Evolutionary conservation across 2,797 vertebrate genomes (phyloP).

Genomic region (Gymnocypris eckloni): DNA sequence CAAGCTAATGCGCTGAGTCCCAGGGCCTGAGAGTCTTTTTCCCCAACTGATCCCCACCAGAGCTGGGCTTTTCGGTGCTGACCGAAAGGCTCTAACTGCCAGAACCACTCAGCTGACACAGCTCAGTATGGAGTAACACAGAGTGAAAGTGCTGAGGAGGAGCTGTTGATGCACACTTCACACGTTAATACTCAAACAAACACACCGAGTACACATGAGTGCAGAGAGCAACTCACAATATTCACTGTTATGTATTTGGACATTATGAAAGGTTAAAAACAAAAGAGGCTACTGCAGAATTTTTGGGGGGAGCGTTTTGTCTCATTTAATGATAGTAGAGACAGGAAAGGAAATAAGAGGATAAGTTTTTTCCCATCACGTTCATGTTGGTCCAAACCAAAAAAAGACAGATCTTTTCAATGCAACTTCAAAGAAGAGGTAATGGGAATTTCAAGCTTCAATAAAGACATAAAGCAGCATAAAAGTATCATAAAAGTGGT

Average conservation of each 20-base stretch:
- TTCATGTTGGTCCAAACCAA: not conserved
- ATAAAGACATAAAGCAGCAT: not conserved
- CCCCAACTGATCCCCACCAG: constrained; percentile 49
- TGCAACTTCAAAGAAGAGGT: not conserved
- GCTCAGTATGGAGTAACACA: constrained; percentile 47
- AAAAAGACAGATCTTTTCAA: not conserved
- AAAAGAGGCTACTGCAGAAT: not conserved
- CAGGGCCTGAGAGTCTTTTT: constrained; percentile 37
- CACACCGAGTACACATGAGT: constrained; percentile 2
- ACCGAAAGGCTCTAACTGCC: constrained; percentile 37
- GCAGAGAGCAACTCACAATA: constrained; percentile 21
- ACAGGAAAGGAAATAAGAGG: not conserved
- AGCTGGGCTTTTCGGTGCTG: constrained; percentile 55
- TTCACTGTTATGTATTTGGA: not conserved
- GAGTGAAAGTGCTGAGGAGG: constrained; percentile 49
- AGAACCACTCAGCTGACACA: constrained; percentile 36
- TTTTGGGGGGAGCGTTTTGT: not conserved
- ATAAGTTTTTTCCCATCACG: not conserved
- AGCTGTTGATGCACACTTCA: constrained; percentile 52
- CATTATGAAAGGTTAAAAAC: not conserved
- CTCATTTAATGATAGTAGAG: not conserved
- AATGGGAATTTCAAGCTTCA: not conserved
- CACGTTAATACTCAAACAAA: constrained; percentile 46
- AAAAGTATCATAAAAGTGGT: not conserved
- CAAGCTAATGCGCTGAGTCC: constrained; percentile 29